phyloP scores from a whole-genome alignment of 2,113 vertebrate species.

The Collichthys lucidus region DNA sequence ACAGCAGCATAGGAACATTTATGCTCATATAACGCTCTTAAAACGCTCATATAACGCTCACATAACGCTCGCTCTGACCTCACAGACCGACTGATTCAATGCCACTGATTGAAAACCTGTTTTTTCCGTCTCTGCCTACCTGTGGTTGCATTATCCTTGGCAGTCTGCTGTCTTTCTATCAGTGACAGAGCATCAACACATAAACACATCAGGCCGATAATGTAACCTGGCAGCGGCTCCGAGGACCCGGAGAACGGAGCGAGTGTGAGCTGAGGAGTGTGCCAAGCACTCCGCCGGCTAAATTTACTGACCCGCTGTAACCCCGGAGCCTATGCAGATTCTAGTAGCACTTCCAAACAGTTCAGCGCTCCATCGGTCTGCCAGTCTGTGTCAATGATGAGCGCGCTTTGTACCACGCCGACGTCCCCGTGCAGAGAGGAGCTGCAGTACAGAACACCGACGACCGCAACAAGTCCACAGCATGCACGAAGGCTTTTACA shows the following conservation, averaged over 20 bases:
- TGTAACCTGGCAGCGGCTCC: slow-evolving; percentile 65
- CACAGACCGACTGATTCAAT: neutral
- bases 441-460: neutral
- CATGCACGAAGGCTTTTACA: neutral
- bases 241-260: slow-evolving; percentile 29
- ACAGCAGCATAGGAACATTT: slow-evolving; percentile 11
- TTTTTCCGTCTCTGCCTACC: slow-evolving; percentile 4
- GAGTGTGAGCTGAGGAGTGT: slow-evolving; percentile 32
- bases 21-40: neutral
- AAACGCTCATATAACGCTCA: neutral
- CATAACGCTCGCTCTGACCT: slow-evolving; percentile 4
- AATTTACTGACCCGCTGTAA: slow-evolving; percentile 63
- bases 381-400: slow-evolving; percentile 29
- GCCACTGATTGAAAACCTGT: neutral
- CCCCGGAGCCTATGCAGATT: slow-evolving; percentile 54
- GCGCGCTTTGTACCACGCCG: slow-evolving; percentile 15
- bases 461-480: too few species aligned
- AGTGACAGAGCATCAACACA: slow-evolving; percentile 66
- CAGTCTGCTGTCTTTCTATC: slow-evolving; percentile 54
- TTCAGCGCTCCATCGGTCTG: slow-evolving; percentile 35
- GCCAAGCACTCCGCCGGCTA: slow-evolving; percentile 65
- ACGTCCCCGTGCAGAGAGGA: slow-evolving; percentile 1
- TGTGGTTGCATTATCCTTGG: neutral
- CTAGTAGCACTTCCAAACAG: slow-evolving; percentile 47
- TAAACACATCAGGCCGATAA: slow-evolving; percentile 70